phyloP scores from a whole-genome alignment of 2,888 invertebrate genomes.

The Physocephala rufipes region DNA sequence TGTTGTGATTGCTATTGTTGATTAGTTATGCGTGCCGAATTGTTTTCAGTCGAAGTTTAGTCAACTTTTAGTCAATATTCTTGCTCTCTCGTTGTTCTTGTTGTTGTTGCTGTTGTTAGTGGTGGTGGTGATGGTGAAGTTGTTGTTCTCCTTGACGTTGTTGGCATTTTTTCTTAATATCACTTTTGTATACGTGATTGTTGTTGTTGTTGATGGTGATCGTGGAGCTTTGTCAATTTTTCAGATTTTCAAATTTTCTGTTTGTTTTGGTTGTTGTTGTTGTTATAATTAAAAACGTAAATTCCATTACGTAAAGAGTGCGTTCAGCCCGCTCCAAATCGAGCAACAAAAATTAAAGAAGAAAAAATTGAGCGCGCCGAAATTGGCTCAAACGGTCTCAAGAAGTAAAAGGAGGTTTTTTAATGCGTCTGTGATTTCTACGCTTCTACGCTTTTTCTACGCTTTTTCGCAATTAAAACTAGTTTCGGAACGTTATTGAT shows the following conservation, averaged over 20 bases:
- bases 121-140: not conserved
- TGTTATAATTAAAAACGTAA: not conserved
- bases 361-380: not conserved
- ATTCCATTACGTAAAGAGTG: slow-evolving; percentile 1
- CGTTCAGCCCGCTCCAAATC: not conserved
- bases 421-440: no score
- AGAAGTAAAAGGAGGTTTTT: no score
- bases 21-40: no score
- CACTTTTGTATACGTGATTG: not conserved
- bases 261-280: not conserved
- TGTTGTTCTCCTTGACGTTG: no score
- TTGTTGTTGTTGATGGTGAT: not conserved
- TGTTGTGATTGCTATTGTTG: not conserved
- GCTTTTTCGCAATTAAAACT: not conserved
- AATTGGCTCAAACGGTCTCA: no score
- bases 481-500: not conserved
- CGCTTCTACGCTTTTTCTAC: not conserved
- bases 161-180: no score
- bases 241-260: not conserved
- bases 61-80: no score
- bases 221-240: not conserved
- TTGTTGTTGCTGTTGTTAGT: not conserved
- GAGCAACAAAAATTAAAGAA: not conserved
- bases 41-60: no score
- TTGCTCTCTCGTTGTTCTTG: no score